Evolutionary conservation across 1,140 invertebrate species (phyloP).

Genomic region (Cyrtorhinus lividipennis): DNA sequence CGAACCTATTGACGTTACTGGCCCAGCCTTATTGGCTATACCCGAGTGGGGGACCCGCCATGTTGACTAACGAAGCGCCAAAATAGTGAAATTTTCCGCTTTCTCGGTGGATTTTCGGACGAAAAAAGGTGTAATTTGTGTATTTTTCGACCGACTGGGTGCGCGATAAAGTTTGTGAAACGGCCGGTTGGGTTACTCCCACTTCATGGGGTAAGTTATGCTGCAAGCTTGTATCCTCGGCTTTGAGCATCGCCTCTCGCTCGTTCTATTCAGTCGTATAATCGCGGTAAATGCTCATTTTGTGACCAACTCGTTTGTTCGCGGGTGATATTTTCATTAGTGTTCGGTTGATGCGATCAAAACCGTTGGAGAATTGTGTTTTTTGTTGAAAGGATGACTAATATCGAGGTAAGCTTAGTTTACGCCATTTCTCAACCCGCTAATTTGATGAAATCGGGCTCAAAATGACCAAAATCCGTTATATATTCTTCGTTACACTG

Average conservation of each 20-base stretch:
- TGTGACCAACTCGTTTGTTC: not conserved
- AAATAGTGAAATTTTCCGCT: conserved; percentile 19
- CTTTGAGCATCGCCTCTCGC: conserved; percentile 15
- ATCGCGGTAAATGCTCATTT: not conserved
- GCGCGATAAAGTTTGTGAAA: not conserved
- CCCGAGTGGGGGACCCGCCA: conserved; percentile 34
- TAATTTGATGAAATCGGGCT: not conserved
- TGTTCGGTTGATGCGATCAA: not conserved
- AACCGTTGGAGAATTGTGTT: not conserved
- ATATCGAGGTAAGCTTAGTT: conserved; percentile 9
- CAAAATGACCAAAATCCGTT: not conserved
- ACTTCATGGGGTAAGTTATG: conserved; percentile 16
- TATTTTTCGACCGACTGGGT: not conserved
- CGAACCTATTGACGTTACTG: conserved; percentile 9
- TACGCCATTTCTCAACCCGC: not conserved
- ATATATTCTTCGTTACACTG: not conserved
- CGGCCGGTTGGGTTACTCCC: conserved; percentile 17
- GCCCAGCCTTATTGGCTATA: conserved; percentile 34
- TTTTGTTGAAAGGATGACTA: conserved; percentile 1
- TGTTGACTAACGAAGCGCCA: conserved; percentile 30
- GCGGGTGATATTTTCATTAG: not conserved
- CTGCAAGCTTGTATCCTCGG: conserved; percentile 19
- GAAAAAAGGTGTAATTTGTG: not conserved
- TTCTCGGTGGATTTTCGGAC: not conserved
- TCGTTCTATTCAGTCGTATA: not conserved